Evolutionary conservation across 2,888 invertebrate genomes (phyloP), one percentile per base, ranked within the genome.

Genomic region (Automeris io): DNA sequence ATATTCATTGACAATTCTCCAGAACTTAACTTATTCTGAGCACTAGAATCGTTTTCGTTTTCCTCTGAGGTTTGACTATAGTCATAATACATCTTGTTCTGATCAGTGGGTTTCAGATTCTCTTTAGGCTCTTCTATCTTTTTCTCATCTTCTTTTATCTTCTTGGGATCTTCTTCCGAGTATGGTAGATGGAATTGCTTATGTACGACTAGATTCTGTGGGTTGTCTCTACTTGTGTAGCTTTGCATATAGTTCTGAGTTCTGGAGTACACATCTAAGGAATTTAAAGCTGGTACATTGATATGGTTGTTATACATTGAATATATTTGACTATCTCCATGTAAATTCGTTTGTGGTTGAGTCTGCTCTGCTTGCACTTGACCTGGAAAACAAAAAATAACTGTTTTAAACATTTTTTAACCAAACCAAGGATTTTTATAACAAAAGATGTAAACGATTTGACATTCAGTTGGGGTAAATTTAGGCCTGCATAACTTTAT

Each of bases 171-270:
- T 12, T 39, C 34, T 4, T 34, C 34, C 2, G 39, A 7, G 22
- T 26, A 39, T n/a, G 39, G 26, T 7, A 34, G 29, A 9, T 81
- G 78, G 40, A 66, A 81, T 49, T 82, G 75, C 51, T 73, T 61
- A 19, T 81, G 72, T 0, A 85, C 46, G 2, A 85, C 82, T 53
- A 86, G 49, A 33, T 86, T 86, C 47, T 85, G 82, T 0, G 86
- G 83, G 16, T 83, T 80, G 18, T 82, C 81, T 32, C 77, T 51
- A 18, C 56, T 61, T 0, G 57, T 46, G 45, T 66, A 81, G 36
- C 65, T 74, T 45, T 76, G 79, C 0, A 69, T 44, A 44, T 73
- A 83, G 32, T 66, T 75, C 37, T 72, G 78, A 0, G 61, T 54
- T 21, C 80, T 58, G 0, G 74, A 47, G 43, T 81, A 85, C 1